These are phyloP conservation scores for Sebastes steindachneri DNA, from an alignment of 2,797 vertebrate genomes.

Conservation along the genomic window DNA sequence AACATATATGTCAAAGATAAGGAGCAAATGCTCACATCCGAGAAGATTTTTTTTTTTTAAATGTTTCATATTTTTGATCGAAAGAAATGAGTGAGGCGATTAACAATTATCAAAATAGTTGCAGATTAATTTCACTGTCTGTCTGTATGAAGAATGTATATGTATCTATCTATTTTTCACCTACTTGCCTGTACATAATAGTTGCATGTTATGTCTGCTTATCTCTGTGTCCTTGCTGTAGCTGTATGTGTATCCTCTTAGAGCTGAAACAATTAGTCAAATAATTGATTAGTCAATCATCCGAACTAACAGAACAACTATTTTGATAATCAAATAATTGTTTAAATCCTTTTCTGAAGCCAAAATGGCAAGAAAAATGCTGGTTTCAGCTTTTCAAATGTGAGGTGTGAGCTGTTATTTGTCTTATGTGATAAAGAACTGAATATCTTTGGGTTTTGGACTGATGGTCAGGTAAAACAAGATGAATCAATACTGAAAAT, in stretches of 20 bases:
- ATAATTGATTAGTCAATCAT: not conserved
- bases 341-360: too few species aligned
- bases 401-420: not conserved
- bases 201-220: not conserved
- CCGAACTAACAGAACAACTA: not conserved
- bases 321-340: fast-evolving
- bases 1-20: not conserved
- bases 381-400: not conserved
- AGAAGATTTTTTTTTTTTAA: not conserved
- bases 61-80: not conserved
- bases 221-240: not conserved
- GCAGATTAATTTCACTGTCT: not conserved
- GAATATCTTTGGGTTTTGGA: not conserved
- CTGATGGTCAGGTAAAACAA: not conserved
- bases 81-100: not conserved
- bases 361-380: fast-evolving
- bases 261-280: not conserved
- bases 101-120: not conserved
- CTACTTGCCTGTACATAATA: not conserved
- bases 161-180: not conserved
- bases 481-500: not conserved
- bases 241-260: not conserved
- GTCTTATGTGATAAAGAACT: not conserved
- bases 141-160: not conserved
- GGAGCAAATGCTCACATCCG: not conserved